These are phyloP conservation scores for Calyptomena viridis DNA, from an alignment of 2,113 vertebrate species.

Conservation along the genomic window DNA sequence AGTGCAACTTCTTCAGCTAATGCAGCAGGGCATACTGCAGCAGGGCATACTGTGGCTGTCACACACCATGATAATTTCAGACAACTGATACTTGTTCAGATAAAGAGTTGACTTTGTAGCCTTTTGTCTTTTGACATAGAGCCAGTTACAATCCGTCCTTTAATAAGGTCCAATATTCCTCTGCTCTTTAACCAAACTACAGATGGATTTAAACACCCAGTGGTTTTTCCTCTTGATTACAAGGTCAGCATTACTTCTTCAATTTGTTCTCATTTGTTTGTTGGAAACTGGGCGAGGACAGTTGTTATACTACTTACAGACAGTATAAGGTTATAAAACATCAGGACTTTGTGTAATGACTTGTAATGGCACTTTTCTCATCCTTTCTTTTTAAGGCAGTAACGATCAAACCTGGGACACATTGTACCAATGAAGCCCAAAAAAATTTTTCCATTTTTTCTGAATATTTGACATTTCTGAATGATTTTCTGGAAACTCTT, in stretches of 20 bases:
- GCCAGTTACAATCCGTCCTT: neutral
- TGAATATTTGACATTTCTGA: neutral
- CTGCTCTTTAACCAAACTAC: neutral
- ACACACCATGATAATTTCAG: neutral
- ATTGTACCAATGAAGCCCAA: neutral
- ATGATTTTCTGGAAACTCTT: neutral
- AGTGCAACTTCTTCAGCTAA: neutral
- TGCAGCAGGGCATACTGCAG: neutral
- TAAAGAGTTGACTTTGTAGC: neutral
- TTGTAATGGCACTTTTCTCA: neutral
- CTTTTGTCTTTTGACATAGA: neutral
- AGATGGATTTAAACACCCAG: neutral
- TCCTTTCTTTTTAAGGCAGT: neutral
- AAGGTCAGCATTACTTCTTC: neutral
- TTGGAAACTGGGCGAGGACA: neutral
- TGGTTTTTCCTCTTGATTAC: neutral
- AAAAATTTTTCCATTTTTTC: neutral
- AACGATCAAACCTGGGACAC: neutral
- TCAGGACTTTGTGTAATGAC: neutral
- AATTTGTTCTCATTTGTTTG: neutral
- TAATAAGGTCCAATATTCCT: neutral
- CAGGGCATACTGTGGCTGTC: fast-evolving
- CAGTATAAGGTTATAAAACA: neutral
- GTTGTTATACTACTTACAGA: neutral
- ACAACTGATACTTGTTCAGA: neutral